Conservation (phyloP, 2,113 vertebrate species). For the Hypanus sabinus region DNA sequence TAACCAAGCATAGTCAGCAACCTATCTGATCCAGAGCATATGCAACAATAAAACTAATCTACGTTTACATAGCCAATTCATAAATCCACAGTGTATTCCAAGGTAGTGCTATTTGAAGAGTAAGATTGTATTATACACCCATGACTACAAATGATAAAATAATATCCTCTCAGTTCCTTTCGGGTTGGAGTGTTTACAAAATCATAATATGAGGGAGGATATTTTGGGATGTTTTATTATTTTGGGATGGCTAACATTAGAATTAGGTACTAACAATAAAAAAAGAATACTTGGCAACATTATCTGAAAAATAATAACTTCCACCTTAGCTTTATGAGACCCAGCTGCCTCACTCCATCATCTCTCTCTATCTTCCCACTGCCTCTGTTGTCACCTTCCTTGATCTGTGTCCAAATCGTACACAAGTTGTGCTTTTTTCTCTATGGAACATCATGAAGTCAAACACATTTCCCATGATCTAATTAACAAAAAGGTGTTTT, state of each 20-base stretch:
- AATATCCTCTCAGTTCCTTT: neutral
- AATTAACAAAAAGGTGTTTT: neutral
- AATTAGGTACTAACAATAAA: neutral
- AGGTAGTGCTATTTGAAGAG: neutral
- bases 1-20: neutral
- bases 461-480: neutral
- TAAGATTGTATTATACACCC: neutral
- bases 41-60: neutral
- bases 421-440: neutral
- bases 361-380: neutral
- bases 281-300: neutral
- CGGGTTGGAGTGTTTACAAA: too few relatives aligned
- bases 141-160: neutral
- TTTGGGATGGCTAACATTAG: neutral
- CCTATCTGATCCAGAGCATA: neutral
- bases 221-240: neutral
- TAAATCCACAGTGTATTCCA: neutral
- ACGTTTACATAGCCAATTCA: neutral
- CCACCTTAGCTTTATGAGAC: neutral
- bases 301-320: neutral
- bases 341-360: neutral
- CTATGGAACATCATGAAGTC: neutral
- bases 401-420: neutral
- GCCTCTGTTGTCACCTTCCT: neutral
- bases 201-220: too few relatives aligned